phyloP scores from a whole-genome alignment of 2,888 invertebrate genomes.

The Synergus umbraculus region DNA sequence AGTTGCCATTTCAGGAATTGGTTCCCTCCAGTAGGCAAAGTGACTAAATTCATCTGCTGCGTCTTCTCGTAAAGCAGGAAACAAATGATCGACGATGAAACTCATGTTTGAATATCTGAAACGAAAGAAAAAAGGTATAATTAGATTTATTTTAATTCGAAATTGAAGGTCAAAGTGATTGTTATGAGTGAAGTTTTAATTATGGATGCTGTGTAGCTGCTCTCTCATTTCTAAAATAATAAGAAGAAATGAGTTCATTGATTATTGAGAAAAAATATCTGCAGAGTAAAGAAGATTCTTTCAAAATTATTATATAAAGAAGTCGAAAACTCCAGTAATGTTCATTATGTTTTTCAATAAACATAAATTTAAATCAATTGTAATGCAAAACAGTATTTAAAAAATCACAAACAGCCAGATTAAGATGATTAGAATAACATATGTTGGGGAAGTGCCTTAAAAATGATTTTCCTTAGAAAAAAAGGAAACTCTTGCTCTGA shows the following conservation, averaged over 20 bases:
- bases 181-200: background rate
- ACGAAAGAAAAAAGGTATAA: conserved; percentile 65
- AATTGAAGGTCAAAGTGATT: conserved; percentile 15
- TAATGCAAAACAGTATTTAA: no score
- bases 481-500: no score
- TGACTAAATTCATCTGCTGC: conserved; percentile 87
- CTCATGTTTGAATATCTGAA: conserved; percentile 96
- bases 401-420: no score
- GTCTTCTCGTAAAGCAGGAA: conserved; percentile 87
- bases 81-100: conserved; percentile 96
- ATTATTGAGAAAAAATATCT: background rate
- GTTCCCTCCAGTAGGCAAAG: conserved; percentile 96
- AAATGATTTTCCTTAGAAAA: no score
- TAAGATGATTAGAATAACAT: no score
- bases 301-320: background rate
- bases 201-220: background rate
- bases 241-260: background rate
- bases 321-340: background rate
- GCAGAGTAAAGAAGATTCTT: background rate
- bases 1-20: conserved; percentile 82
- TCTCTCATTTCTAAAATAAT: conserved; percentile 20
- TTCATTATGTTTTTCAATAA: background rate
- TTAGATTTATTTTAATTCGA: background rate
- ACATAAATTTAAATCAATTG: no score
- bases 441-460: no score